Evolutionary conservation across 2,888 invertebrate species (phyloP).

Genomic region (Drosophila kambysellisi): DNA sequence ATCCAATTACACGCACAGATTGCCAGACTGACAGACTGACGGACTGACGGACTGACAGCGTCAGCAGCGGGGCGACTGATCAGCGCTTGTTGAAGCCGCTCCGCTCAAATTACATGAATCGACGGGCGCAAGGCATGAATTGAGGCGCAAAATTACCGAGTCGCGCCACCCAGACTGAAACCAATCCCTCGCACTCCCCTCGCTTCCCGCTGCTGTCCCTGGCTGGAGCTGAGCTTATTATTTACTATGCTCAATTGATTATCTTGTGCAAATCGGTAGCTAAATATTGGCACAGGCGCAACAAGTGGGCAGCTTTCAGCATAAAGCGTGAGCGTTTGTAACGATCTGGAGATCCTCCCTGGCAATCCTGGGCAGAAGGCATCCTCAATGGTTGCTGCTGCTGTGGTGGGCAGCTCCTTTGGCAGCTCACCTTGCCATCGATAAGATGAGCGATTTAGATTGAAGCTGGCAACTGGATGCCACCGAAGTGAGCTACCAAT

Average conservation of each 20-base stretch:
- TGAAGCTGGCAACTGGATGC: constrained; percentile 54
- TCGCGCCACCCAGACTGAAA: constrained; percentile 63
- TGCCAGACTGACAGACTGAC: constrained; percentile 30
- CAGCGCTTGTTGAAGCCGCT: constrained; percentile 36
- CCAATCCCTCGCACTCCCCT: not conserved
- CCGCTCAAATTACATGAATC: constrained; percentile 77
- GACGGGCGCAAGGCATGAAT: constrained; percentile 57
- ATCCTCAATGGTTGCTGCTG: constrained; percentile 5
- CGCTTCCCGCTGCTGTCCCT: not conserved
- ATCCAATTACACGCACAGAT: constrained; percentile 74
- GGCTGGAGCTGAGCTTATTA: constrained; percentile 57
- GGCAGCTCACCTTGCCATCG: constrained; percentile 64
- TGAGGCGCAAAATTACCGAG: constrained; percentile 69
- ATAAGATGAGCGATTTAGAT: constrained; percentile 52
- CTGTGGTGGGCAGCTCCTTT: constrained; percentile 59
- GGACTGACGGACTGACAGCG: constrained; percentile 3
- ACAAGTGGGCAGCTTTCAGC: constrained; percentile 67
- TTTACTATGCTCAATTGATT: constrained; percentile 77
- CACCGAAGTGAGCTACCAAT: constrained; percentile 50
- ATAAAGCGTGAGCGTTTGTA: constrained; percentile 35
- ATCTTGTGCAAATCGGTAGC: constrained; percentile 77
- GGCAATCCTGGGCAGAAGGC: not conserved
- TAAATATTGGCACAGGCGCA: constrained; percentile 74
- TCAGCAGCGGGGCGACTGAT: constrained; percentile 40
- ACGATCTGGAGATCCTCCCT: not conserved